Conservation (phyloP, 2,113 vertebrate genomes). For the Brachionichthys hirsutus region DNA sequence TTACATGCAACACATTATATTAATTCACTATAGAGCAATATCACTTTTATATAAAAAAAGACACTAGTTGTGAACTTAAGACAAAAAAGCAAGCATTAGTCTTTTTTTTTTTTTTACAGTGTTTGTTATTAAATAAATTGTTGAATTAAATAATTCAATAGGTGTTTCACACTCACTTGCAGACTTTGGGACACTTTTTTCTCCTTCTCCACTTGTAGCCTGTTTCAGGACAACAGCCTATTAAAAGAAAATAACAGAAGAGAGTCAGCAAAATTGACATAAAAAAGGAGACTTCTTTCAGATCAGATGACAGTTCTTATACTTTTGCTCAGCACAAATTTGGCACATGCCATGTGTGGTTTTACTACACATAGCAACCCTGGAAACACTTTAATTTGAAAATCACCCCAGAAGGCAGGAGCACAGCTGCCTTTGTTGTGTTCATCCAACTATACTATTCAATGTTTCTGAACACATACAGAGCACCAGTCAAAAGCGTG, state of each 20-base stretch:
- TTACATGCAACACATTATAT: too few relatives aligned
- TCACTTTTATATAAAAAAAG: too few relatives aligned
- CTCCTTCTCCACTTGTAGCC: constrained; percentile 44
- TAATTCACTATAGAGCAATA: too few relatives aligned
- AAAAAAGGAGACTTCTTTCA: constrained; percentile 16
- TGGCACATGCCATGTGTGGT: constrained; percentile 50
- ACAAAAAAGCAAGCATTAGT: too few relatives aligned
- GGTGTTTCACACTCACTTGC: constrained; percentile 56
- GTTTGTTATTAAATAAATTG: neutral
- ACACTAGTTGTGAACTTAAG: too few relatives aligned
- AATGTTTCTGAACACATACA: constrained; percentile 1
- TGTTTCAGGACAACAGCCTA: constrained; percentile 70
- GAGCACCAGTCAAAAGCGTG: neutral
- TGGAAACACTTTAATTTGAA: constrained; percentile 46
- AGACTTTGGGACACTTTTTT: constrained; percentile 46
- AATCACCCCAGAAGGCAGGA: constrained; percentile 44
- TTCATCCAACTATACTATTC: too few relatives aligned
- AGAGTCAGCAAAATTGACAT: constrained; percentile 23
- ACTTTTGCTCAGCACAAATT: constrained; percentile 36
- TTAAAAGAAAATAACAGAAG: constrained; percentile 38
- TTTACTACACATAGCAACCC: constrained; percentile 51
- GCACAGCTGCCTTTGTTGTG: constrained; percentile 28
- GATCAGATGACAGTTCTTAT: constrained; percentile 16
- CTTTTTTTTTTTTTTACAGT: too few relatives aligned
- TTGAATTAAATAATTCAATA: neutral